Evolutionary conservation across 2,113 vertebrate genomes (phyloP), one percentile per base, ranked within the genome.

Genomic region (Nestor notabilis): DNA sequence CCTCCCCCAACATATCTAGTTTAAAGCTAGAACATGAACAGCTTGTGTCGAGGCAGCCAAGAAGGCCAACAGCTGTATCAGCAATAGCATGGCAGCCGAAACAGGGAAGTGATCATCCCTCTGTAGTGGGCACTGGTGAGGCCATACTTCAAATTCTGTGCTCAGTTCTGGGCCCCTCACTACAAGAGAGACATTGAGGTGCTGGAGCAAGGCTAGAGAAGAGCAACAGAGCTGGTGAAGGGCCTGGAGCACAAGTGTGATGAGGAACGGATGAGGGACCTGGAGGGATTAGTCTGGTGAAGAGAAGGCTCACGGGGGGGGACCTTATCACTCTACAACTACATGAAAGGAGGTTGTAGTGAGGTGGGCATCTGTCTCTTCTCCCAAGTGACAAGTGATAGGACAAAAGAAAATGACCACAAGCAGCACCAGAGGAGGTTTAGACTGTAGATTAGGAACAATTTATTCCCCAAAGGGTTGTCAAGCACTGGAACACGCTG

Each of bases 321-420:
- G 29, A 25, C 43, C 18, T 64, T 7, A 3, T 76, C 2, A 1
- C 7, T 66, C 3, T 28, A 13, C 16, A 70, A 1, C 29, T 37
- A 5, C 24, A 27, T n/a, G 27, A 14, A 10, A 31, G 27, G n/a
- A 47, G 10, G 1, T 4, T 19, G 19, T 2, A 41, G 33, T 0
- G 0, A 0, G 7, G 9, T 1, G 3, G 11, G 6, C 2, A 2
- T 18, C 0, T 0, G 10, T 33, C 18, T 63, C 9, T 74, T 27
- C 41, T 79, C 37, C 13, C 43, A 25, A 10, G 6, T 3, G 21
- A 43, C 20, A 43, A 25, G 39, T 3, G 13, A 13, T 1, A 50
- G 21, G 17, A 56, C 0, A 0, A 83, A 25, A 68, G 28, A 8
- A 7, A 58, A 46, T 0, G 0, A 5, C 16, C n/a, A 52, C 20